Evolutionary conservation across 2,113 vertebrate species (phyloP), one percentile per base, ranked within the genome.

Genomic region (Carassius gibelio): DNA sequence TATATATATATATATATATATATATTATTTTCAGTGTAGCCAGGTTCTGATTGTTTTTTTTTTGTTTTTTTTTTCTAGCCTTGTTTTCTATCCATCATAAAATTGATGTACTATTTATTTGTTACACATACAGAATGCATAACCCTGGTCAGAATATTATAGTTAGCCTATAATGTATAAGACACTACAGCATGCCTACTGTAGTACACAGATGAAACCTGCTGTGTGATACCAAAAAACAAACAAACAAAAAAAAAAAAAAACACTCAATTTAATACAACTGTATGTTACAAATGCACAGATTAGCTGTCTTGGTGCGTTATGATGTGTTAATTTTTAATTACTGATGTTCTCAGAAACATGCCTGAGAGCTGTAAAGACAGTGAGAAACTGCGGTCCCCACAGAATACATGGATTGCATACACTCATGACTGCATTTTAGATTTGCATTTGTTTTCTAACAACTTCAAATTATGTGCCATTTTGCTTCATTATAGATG

Each of bases 401-500:
- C 82, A 78, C 0, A 23, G 86, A 84, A 83, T 75, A 81, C 62
- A 34, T 11, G 19, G 69, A 38, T 75, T 82, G 80, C 75, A 4
- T 77, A 66, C 88, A 90, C 82, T 83, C 82, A 91, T 91, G 85
- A 87, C 85, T 26, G 13, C 75, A 83, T 66, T 88, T 90, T 88
- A 85, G 76, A 87, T 88, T 59, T 66, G 4, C 86, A 89, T 87
- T 85, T 79, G 88, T 91, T 87, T 89, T 88, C 84, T 66, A 91
- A 91, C 72, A 88, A 66, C 81, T 87, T 89, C 78, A 87, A 87
- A 84, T 90, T 77, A 85, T 87, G 81, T 87, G 85, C 61, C 81
- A 83, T 89, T 90, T 91, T 81, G 75, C 80, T 87, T 90, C 84
- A 90, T 88, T 91, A 87, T 62, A 81, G 88, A 91, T 93, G 90